Evolutionary conservation across 2,113 vertebrate genomes (phyloP), one percentile per base, ranked within the genome.

Genomic region (Bujurquina vittata): DNA sequence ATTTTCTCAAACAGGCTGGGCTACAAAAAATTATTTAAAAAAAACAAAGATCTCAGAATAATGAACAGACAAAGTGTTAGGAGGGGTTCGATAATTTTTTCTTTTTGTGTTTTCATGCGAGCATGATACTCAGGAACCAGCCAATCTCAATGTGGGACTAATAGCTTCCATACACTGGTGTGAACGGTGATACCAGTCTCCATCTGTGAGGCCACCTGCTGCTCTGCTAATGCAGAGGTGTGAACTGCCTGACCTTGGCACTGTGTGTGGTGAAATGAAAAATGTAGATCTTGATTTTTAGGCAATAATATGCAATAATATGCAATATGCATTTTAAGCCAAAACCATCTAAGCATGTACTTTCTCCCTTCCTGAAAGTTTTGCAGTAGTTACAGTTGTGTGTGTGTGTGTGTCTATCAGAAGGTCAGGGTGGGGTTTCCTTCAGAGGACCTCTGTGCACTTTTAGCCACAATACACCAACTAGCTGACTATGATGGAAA

Each of bases 141-240:
- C 26, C 65, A 43, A 86, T 74, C 82, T 88, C 86, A 77, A 74
- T 15, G 55, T 82, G 86, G 14, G 55, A 63, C 74, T 87, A 85
- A 90, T 85, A 74, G 73, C 58, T 63, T 90, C 65, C 84, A 90
- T 72, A 75, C 88, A 85, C 83, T 73, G 77, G 81, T 73, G 90
- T 87, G 83, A 86, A 61, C 78, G 85, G 62, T 81, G 88, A 90
- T 62, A 54, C 78, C 60, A 7, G 33, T 58, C 81, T 80, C 91
- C 88, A 84, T 89, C 88, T 91, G 90, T 37, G 67, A 2, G 22
- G 20, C 87, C 92, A 90, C 90, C 90, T 93, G 91, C 92, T 88
- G 80, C 84, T 84, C 84, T 52, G 83, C 84, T 52, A 49, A 77
- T 80, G 43, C 65, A 67, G 79, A 88, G 85, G 87, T 87, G 91